A percentile compares a stretch with the other conserved stretches of the same genome.
Conservation (phyloP, 1,140 invertebrate species). For the Aphelenchoides besseyi region DNA sequence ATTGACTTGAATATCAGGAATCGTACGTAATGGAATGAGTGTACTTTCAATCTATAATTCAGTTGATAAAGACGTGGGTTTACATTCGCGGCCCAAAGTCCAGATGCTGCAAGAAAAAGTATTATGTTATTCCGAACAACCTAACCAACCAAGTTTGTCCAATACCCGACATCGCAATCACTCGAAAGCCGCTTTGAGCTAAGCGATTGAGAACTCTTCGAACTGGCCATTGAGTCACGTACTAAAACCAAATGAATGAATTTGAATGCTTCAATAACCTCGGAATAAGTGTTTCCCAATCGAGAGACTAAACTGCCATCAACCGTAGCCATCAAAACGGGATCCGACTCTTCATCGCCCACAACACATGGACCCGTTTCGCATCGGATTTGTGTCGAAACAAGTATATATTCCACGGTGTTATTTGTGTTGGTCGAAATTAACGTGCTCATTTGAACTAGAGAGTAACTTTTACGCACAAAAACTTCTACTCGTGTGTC, state of each 20-base stretch:
- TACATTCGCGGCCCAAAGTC: background rate
- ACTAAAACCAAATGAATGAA: background rate
- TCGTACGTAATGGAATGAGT: background rate
- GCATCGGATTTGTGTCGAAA: constrained; percentile 12
- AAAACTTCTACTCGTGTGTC: too few species aligned
- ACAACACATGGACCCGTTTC: background rate
- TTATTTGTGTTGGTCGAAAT: background rate
- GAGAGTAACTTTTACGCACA: too few species aligned
- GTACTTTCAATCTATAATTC: background rate
- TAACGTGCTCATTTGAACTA: background rate
- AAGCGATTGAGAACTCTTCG: background rate
- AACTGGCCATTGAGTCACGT: constrained; percentile 1
- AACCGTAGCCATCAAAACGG: background rate
- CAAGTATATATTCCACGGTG: background rate
- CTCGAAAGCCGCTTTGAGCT: background rate
- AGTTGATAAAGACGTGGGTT: background rate
- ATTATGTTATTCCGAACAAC: background rate
- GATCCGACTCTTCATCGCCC: background rate
- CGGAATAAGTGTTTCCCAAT: constrained; percentile 2
- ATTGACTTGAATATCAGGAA: background rate
- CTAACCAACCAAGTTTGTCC: background rate
- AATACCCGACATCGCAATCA: constrained; percentile 3
- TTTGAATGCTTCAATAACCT: background rate
- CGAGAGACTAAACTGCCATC: background rate
- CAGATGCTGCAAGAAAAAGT: background rate